Evolutionary conservation across 2,888 invertebrate species (phyloP).

Genomic region (Loripinus fragilis): DNA sequence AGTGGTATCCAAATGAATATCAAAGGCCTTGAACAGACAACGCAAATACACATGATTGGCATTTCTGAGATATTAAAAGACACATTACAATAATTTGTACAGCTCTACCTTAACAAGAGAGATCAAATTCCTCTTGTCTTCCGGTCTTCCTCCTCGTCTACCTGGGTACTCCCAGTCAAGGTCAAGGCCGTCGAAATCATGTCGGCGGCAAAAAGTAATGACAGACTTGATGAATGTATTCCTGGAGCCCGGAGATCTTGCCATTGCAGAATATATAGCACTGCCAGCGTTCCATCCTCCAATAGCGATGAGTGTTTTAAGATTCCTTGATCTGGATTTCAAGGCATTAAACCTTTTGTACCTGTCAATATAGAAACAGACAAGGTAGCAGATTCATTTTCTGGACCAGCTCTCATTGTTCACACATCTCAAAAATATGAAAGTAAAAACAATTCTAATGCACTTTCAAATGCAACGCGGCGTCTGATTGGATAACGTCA

Average conservation of each 20-base stretch:
- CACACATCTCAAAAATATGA: no score
- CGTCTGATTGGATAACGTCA: no score
- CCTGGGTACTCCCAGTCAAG: conserved; percentile 81
- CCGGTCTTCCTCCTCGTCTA: conserved; percentile 70
- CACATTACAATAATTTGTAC: no score
- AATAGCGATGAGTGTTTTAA: conserved; percentile 78
- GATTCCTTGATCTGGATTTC: conserved; percentile 67
- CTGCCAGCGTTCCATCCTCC: conserved; percentile 79
- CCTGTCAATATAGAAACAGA: no score
- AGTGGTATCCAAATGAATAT: no score
- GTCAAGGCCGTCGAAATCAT: conserved; percentile 78
- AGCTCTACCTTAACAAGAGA: conserved; percentile 67
- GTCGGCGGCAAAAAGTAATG: conserved; percentile 64
- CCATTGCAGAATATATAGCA: conserved; percentile 72
- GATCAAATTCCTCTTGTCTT: conserved; percentile 71
- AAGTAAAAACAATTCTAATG: no score
- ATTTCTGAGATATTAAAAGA: no score
- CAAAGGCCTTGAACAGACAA: no score
- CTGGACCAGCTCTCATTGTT: no score
- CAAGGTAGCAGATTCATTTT: no score
- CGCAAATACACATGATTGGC: no score
- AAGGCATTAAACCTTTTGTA: conserved; percentile 70
- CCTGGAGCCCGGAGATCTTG: conserved; percentile 50
- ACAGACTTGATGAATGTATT: conserved; percentile 70
- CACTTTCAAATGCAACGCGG: no score